phyloP scores from a whole-genome alignment of 1,140 invertebrate species.

The Sarcophaga bullata region DNA sequence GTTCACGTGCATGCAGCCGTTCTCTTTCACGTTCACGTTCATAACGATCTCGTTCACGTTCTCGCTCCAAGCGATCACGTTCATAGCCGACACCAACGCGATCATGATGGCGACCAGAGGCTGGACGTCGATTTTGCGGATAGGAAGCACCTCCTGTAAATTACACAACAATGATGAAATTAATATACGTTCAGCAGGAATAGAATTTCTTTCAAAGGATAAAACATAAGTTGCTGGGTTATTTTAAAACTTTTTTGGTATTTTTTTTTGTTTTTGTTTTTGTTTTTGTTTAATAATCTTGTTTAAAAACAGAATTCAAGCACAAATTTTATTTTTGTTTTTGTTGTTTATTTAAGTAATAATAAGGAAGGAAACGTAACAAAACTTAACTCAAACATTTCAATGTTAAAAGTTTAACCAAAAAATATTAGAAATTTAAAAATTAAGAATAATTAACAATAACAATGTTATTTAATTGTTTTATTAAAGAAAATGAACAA shows the following conservation, averaged over 20 bases:
- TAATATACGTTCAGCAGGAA: background rate
- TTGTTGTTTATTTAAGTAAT: too few relatives aligned
- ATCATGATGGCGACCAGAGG: slow-evolving; percentile 56
- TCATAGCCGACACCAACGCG: slow-evolving; percentile 51
- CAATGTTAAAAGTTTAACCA: too few relatives aligned
- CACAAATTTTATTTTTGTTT: too few relatives aligned
- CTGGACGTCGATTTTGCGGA: slow-evolving; percentile 59
- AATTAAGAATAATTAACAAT: too few relatives aligned
- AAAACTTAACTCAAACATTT: too few relatives aligned
- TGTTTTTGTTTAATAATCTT: background rate
- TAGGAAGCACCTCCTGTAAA: slow-evolving; percentile 62
- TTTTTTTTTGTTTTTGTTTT: too few relatives aligned
- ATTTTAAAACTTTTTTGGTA: background rate
- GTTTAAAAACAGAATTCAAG: too few relatives aligned
- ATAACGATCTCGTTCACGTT: slow-evolving; percentile 49
- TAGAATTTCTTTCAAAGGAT: background rate
- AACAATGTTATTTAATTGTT: too few relatives aligned
- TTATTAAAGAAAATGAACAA: background rate
- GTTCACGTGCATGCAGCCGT: slow-evolving; percentile 60
- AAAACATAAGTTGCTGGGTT: slow-evolving; percentile 24
- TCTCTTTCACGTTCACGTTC: slow-evolving; percentile 55
- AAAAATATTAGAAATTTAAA: too few relatives aligned
- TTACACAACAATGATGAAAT: slow-evolving; percentile 14
- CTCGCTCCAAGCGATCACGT: slow-evolving; percentile 45
- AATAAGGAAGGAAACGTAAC: too few relatives aligned